Evolutionary conservation across 2,797 vertebrate species (phyloP), one percentile per base, ranked within the genome.

Genomic region (Dendrocincla tyrannina): DNA sequence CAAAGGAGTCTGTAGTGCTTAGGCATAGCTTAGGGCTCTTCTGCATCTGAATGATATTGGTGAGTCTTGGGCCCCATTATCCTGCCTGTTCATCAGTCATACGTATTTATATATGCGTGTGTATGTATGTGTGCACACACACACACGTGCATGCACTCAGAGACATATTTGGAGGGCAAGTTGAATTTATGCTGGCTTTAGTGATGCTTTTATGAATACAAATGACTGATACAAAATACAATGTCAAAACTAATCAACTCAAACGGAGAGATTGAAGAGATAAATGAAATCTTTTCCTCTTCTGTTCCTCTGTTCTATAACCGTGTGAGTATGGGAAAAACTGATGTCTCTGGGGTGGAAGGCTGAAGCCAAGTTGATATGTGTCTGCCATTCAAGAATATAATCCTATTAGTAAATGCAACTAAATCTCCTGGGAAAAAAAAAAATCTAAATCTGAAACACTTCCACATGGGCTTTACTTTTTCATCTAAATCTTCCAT

Each of bases 371-470:
- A 4, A 93, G 56, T 39, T 92, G 76, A 74, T 81, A 46, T 62
- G 46, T 63, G 82, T 88, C 91, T 91, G 81, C 84, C 85, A 33
- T 89, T 94, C 56, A 81, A 41, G 56, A 91, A 46, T 76, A 68
- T 82, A 94, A 86, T 94, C 90, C 59, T 89, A 11, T 94, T 91
- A 93, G 59, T 74, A 74, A 94, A 90, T 77, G 46, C 74, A 93
- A 77, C 56, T 92, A 68, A 85, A 90, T 49, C 80, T 91, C 77
- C 53, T 78, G 72, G 73, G 85, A 75, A 80, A 75, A 85, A 75
- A 85, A 50, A 56, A 62, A 44, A 80, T 63, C 35, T 88, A 50
- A 86, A 92, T 79, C 79, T 91, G 74, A 92, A 94, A 47, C 42
- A 86, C 9, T 91, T 93, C 62, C 49, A 70, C 33, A 5, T 42